Evolutionary conservation across 2,888 invertebrate genomes (phyloP).

Genomic region (Conchocele bisecta): DNA sequence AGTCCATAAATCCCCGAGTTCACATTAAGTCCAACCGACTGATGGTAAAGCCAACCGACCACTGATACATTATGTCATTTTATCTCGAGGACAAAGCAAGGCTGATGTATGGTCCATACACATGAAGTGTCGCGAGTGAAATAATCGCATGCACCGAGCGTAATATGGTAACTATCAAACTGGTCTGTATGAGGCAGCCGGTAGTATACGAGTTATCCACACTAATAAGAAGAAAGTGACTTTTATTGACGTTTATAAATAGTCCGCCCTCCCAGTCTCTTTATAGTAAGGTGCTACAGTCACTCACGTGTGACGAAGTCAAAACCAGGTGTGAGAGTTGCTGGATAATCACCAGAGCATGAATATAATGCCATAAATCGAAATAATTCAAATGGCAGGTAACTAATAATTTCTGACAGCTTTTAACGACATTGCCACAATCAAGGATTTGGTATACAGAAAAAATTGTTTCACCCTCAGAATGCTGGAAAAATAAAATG

Average conservation of each 20-base stretch:
- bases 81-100: not conserved
- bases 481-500: too few species aligned
- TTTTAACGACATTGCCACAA: too few species aligned
- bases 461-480: too few species aligned
- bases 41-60: too few species aligned
- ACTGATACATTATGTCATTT: too few species aligned
- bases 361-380: constrained; percentile 7
- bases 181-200: not conserved
- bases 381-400: constrained; percentile 34
- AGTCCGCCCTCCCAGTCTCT: constrained; percentile 8
- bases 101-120: not conserved
- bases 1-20: constrained; percentile 2
- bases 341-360: constrained; percentile 1
- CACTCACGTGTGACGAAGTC: not conserved
- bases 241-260: constrained; percentile 53
- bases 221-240: not conserved
- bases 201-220: constrained; percentile 1
- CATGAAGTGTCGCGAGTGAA: not conserved
- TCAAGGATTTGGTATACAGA: too few species aligned
- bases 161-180: not conserved
- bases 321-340: constrained; percentile 34
- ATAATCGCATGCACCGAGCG: not conserved
- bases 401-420: constrained; percentile 40
- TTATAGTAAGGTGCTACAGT: constrained; percentile 5
- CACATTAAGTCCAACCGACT: not conserved